Base-by-base conservation (phyloP, 1,140 invertebrate genomes). In the Pygmarrhopalites habei region DNA sequence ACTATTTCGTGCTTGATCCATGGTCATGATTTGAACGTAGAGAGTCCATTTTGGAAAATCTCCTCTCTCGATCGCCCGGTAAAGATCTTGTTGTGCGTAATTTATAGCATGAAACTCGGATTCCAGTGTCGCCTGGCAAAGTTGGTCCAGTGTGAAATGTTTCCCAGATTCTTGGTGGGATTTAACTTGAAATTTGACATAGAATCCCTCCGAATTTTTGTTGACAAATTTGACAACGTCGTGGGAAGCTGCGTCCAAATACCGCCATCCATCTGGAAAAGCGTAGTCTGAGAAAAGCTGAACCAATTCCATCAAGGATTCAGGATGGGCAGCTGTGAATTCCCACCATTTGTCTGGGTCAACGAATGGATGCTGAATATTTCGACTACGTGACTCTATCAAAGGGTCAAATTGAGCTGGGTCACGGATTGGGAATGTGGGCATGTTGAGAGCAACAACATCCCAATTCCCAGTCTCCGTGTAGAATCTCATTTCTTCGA, bases 361-460 rank as follows among this genome's bases (percentile, higher is more conserved):
- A 64, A 53, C 17, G n/a, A 66, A 52, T n/a, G 61, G 64, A 7
- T 52, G 61, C 2, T 28, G 26, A 7, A 81, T 81, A 66, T 82
- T 81, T 65, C 79, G 74, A 72, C 81, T 82, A 67, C 81, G 78
- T 1, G 73, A 69, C 56, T 77, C 74, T 41, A 75, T 72, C 26
- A 77, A 72, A 47, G 60, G 62, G 0, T 77, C 75, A 66, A 82
- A 81, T 62, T 80, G 69, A 28, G 81, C 77, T 0, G 81, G 79
- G 70, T 82, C 81, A 30, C 80, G 73, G 65, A 82, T 79, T 66
- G 81, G 82, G 73, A 82, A 82, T 64, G 82, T 80, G 28, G 81
- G 80, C 19, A 78, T 80, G 69, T 83, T 83, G 66, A 81, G 81
- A 14, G 78, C 78, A 29, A 80, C 79, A 46, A 82, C 64, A 72